Base-by-base conservation (phyloP, 2,888 invertebrate genomes). In the Charanyca ferruginea region DNA sequence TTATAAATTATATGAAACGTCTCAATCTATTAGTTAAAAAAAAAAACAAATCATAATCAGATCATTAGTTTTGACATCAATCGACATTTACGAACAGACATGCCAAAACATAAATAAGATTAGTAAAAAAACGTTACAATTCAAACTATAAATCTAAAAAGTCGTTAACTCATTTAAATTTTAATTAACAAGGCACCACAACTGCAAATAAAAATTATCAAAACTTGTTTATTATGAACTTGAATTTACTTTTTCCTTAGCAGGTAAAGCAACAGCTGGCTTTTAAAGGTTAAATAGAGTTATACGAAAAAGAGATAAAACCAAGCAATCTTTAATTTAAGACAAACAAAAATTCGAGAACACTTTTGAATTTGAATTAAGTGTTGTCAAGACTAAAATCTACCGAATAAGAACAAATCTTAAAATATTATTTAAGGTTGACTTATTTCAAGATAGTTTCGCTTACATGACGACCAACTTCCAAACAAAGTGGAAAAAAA, bases 91-190 rank as follows among this genome's bases (percentile, higher is more conserved):
- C 16, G 13, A 28, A 72, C 61, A 59, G 22, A 55, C 72, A 76
- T 59, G 66, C 72, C 61, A 76, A 72, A 77, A 75, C 72, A 75
- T 44, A 61, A 62, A 76, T 59, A 71, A 35, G 25, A 74, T 74
- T 62, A 72, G 66, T 72, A 51, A 62, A 48, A 55, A 61, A 35
- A 48, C 60, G 47, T 68, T 74, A 65, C 22, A 69, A 62, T 73
- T 78, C 65, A 80, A 80, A 64, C 44, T 18, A 71, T 74, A 80
- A 80, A 77, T 76, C 77, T 73, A 44, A 55, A 73, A 68, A 54
- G 66, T 79, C 69, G 74, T 77, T 81, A 79, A 18, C 51, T 44
- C 5, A 65, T 79, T 73, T 55, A 44, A 68, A 73, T 81, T 69
- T 66, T 38, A 73, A 77, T 77, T 66, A 77, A 55, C 11, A 72